phyloP scores from a whole-genome alignment of 2,113 vertebrate species.

The Rhegmatorhina hoffmannsi region DNA sequence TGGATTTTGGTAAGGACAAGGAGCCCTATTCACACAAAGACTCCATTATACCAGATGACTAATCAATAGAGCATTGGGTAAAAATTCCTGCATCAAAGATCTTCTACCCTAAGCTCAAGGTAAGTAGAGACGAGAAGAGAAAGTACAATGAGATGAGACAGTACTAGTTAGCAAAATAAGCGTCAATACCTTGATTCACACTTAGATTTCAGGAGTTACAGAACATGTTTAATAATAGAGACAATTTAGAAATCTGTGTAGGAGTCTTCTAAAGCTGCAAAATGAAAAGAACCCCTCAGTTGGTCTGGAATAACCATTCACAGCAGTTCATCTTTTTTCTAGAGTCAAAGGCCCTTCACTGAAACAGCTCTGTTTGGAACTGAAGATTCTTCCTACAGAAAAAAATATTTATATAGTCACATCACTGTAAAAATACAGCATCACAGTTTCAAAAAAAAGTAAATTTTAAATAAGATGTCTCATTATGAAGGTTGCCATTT shows the following conservation, averaged over 20 bases:
- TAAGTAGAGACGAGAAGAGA: neutral
- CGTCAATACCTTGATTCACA: neutral
- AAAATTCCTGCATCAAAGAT: neutral
- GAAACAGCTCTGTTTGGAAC: neutral
- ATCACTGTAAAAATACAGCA: neutral
- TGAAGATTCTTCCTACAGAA: neutral
- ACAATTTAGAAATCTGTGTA: neutral
- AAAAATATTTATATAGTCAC: neutral
- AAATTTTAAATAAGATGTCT: neutral
- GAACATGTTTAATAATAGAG: neutral
- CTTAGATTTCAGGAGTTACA: neutral
- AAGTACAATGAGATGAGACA: neutral
- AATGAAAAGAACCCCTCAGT: neutral
- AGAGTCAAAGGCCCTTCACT: neutral
- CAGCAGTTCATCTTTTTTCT: neutral
- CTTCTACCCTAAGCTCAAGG: neutral
- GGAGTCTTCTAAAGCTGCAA: neutral
- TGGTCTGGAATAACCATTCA: neutral
- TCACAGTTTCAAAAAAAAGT: neutral
- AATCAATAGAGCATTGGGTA: neutral
- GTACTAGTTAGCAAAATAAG: neutral
- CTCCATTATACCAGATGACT: neutral
- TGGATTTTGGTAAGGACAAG: neutral
- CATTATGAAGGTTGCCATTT: neutral
- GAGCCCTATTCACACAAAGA: neutral